These are phyloP conservation scores for Stegostoma tigrinum DNA, from an alignment of 2,113 vertebrate genomes.

Conservation along the genomic window DNA sequence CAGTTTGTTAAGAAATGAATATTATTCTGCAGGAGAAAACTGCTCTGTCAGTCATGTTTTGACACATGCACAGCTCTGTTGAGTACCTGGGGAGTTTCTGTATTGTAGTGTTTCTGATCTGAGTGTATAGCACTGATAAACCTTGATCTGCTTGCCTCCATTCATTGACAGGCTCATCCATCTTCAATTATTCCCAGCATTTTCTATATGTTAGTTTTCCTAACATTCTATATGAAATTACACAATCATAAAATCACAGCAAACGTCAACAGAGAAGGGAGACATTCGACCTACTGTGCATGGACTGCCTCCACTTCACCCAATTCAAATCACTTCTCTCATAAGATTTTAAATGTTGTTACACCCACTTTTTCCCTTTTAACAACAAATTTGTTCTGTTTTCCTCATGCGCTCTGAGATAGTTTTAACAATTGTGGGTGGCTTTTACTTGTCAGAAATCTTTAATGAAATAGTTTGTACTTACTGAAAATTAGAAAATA, in stretches of 20 bases:
- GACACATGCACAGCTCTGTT: slow-evolving; percentile 19
- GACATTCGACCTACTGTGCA: background rate
- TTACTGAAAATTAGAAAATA: background rate
- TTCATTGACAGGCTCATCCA: slow-evolving; percentile 4
- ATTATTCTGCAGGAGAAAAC: background rate
- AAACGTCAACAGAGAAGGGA: background rate
- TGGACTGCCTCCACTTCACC: background rate
- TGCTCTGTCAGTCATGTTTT: background rate
- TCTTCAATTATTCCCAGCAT: background rate
- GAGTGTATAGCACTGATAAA: slow-evolving; percentile 20
- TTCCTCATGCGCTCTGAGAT: background rate
- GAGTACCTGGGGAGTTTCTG: slow-evolving; percentile 16
- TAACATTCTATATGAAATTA: background rate
- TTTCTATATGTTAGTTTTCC: background rate
- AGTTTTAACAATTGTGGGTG: background rate
- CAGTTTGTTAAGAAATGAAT: slow-evolving; percentile 9
- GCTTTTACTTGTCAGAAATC: background rate
- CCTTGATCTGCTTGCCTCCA: background rate
- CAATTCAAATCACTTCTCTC: background rate
- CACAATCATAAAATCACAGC: background rate
- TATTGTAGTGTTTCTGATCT: slow-evolving; percentile 21
- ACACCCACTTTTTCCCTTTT: background rate
- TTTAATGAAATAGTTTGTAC: background rate
- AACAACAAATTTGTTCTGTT: background rate
- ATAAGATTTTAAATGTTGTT: background rate